These are phyloP conservation scores for Beaufortia kweichowensis DNA, from an alignment of 2,113 vertebrate species.

Conservation along the genomic window DNA sequence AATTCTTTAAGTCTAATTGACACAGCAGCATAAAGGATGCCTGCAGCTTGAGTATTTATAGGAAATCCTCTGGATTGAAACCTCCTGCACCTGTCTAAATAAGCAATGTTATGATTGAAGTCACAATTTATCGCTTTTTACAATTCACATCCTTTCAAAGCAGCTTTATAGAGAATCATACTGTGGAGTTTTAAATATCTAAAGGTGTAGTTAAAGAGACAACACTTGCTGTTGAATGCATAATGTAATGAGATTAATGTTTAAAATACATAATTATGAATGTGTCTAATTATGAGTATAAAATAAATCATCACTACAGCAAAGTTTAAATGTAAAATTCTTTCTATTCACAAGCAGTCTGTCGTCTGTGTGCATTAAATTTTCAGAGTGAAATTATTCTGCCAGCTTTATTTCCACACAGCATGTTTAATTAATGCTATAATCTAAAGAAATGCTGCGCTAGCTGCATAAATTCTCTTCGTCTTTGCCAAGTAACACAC, in stretches of 20 bases:
- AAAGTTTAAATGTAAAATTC: not conserved
- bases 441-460: slow-evolving; percentile 19
- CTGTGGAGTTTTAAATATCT: no score
- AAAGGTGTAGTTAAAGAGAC: no score
- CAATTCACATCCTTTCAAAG: no score
- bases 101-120: not conserved
- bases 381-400: not conserved
- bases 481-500: not conserved
- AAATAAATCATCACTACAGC: no score
- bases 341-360: not conserved
- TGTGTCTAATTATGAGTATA: no score
- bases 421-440: not conserved
- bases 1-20: slow-evolving; percentile 56
- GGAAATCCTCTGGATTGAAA: slow-evolving; percentile 41
- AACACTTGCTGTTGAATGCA: no score
- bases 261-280: no score
- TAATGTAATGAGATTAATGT: no score
- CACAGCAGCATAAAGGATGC: slow-evolving; percentile 19
- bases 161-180: no score
- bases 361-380: not conserved
- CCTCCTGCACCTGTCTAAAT: slow-evolving; percentile 29
- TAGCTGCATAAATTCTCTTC: slow-evolving; percentile 12
- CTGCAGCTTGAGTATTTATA: slow-evolving; percentile 37
- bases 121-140: not conserved
- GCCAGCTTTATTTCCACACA: not conserved